Evolutionary conservation across 2,888 invertebrate genomes (phyloP).

Genomic region (Unio pictorum): DNA sequence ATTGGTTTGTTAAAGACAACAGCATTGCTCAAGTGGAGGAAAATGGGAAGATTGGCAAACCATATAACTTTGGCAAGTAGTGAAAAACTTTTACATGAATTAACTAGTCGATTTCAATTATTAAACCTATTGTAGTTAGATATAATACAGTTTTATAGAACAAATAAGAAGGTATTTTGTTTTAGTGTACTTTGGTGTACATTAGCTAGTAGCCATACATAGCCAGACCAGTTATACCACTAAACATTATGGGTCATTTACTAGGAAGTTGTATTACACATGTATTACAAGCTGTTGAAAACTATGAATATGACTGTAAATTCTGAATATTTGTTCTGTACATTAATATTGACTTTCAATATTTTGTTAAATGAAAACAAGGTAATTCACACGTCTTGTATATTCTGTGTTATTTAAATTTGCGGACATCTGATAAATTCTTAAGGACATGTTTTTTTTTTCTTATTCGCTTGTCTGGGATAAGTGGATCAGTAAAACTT

Average conservation of each 20-base stretch:
- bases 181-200: not conserved
- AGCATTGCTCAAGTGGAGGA: constrained; percentile 11
- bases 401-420: too few species aligned
- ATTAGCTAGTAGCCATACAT: too few species aligned
- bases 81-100: not conserved
- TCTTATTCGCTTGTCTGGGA: too few species aligned
- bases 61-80: constrained; percentile 44
- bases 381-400: too few species aligned
- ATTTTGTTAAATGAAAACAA: too few species aligned
- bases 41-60: constrained; percentile 30
- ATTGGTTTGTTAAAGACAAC: not conserved
- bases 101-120: not conserved
- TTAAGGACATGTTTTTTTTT: too few species aligned
- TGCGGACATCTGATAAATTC: too few species aligned
- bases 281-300: not conserved
- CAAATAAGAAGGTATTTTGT: not conserved
- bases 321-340: too few species aligned
- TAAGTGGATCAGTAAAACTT: too few species aligned
- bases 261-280: not conserved
- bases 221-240: too few species aligned
- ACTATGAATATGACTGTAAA: not conserved
- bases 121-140: not conserved
- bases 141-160: not conserved
- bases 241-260: not conserved
- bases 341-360: too few species aligned